phyloP scores from a whole-genome alignment of 1,140 invertebrate genomes.

The Gonioctena quinquepunctata region DNA sequence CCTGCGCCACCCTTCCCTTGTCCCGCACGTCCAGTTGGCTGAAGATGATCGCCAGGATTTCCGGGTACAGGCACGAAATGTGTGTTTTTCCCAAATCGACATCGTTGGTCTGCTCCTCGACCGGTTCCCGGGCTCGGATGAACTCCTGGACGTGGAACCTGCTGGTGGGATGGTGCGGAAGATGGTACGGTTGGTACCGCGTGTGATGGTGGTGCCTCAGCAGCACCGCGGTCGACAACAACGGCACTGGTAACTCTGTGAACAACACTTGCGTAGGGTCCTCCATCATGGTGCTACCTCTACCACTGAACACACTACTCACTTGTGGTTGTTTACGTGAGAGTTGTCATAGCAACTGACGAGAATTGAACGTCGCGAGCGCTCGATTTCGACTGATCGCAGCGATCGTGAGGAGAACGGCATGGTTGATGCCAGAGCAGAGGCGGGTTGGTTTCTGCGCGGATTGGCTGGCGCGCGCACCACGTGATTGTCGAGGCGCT shows the following conservation, averaged over 20 bases:
- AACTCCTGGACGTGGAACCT: constrained; percentile 59
- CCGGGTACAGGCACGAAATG: constrained; percentile 88
- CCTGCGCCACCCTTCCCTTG: constrained; percentile 86
- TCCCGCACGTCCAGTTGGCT: constrained; percentile 85
- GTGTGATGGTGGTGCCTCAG: constrained; percentile 54
- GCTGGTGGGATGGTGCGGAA: constrained; percentile 63
- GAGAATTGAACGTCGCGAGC: constrained; percentile 52
- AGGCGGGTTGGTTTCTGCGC: constrained; percentile 30
- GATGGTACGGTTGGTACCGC: constrained; percentile 60
- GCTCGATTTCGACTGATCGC: constrained; percentile 45
- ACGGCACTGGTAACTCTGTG: constrained; percentile 56
- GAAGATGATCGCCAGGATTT: constrained; percentile 90
- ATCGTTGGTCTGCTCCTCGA: constrained; percentile 33
- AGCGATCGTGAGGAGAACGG: constrained; percentile 28
- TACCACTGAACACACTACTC: constrained; percentile 26
- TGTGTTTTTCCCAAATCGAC: constrained; percentile 66
- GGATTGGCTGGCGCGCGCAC: constrained; percentile 56
- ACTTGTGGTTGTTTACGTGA: constrained; percentile 50
- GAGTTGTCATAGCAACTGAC: constrained; percentile 47
- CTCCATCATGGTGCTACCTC: too few species aligned
- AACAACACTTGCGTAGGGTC: constrained; percentile 53
- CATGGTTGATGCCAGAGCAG: neutral
- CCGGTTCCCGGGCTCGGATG: constrained; percentile 57
- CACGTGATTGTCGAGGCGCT: constrained; percentile 60
- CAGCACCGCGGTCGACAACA: constrained; percentile 47